These are phyloP conservation scores for Hypotaenidia philippensis DNA, from an alignment of 2,797 vertebrate species.

Conservation along the genomic window DNA sequence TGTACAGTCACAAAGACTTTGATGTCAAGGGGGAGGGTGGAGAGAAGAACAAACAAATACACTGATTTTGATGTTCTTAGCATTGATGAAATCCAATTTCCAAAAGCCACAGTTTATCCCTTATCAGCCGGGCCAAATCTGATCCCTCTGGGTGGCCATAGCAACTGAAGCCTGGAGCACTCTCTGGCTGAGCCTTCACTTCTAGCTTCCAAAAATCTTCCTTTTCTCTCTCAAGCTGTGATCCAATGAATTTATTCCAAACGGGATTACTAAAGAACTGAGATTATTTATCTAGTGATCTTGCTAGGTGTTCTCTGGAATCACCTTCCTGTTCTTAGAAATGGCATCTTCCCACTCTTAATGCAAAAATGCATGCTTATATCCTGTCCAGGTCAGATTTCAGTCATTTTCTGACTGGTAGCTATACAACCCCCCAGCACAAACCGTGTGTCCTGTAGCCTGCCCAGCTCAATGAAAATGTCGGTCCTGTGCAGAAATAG, in stretches of 20 bases:
- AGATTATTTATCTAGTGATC: neutral
- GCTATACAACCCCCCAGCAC: neutral
- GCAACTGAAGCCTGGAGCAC: neutral
- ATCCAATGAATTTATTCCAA: neutral
- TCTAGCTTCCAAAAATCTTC: constrained; percentile 2
- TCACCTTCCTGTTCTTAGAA: neutral
- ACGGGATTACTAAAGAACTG: neutral
- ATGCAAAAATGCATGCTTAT: neutral
- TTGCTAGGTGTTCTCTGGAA: neutral
- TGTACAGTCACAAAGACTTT: neutral
- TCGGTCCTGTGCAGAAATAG: neutral
- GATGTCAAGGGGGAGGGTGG: neutral
- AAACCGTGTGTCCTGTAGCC: neutral
- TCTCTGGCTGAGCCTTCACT: neutral
- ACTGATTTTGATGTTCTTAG: neutral
- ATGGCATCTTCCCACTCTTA: neutral
- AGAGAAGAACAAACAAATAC: neutral
- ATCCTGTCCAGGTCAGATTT: neutral
- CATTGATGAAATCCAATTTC: neutral
- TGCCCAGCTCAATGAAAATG: neutral
- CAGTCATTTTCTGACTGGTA: neutral
- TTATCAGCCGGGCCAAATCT: neutral
- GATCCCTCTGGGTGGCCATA: constrained; percentile 6
- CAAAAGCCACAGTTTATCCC: neutral
- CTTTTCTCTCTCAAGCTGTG: neutral